phyloP scores from a whole-genome alignment of 2,113 vertebrate genomes.

The Asarcornis scutulata region DNA sequence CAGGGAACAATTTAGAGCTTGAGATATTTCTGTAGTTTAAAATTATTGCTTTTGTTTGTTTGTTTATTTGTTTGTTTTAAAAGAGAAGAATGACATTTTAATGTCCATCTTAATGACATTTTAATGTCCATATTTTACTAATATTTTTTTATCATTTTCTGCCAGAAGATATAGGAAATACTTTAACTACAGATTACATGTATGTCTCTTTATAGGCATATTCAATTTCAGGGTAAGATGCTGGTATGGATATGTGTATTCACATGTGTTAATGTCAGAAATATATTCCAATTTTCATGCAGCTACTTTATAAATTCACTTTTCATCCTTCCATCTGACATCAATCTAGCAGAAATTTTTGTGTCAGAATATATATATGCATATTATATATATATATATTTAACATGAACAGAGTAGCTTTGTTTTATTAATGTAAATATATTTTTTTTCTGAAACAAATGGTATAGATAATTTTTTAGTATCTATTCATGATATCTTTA shows the following conservation, averaged over 20 bases:
- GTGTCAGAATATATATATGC: too few relatives aligned
- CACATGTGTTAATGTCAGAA: neutral
- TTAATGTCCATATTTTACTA: neutral
- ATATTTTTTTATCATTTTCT: neutral
- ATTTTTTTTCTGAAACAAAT: neutral
- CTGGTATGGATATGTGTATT: neutral
- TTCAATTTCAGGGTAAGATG: neutral
- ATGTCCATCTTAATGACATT: neutral
- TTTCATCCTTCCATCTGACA: neutral
- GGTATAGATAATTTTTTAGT: neutral
- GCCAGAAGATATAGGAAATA: neutral
- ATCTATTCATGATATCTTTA: neutral
- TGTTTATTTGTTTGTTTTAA: neutral
- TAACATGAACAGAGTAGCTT: neutral
- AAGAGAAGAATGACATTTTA: neutral
- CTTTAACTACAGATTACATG: neutral
- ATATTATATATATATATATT: neutral
- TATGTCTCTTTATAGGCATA: neutral
- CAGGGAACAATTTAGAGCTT: neutral
- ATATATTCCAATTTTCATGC: neutral
- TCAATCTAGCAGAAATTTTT: neutral
- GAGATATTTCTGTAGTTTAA: neutral
- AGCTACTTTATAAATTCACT: rapidly evolving
- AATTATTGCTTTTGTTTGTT: neutral
- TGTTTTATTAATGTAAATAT: neutral